Evolutionary conservation across 1,140 invertebrate species (phyloP).

Genomic region (Scaptodrosophila lebanonensis): DNA sequence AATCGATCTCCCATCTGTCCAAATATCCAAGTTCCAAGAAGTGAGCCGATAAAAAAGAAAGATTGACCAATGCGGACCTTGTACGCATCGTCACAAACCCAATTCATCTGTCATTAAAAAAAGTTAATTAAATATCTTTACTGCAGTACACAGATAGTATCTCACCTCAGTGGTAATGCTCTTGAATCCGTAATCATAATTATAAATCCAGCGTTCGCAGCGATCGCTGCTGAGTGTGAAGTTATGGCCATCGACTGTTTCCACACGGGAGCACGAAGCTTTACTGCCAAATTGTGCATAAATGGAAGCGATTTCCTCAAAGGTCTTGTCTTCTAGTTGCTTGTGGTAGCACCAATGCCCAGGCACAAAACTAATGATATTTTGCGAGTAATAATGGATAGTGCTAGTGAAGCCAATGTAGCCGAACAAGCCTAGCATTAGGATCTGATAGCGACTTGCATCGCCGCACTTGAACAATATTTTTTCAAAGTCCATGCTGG

Average conservation of each 20-base stretch:
- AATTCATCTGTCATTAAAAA: conserved; percentile 77
- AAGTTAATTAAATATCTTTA: neutral
- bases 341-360: conserved; percentile 76
- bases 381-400: conserved; percentile 80
- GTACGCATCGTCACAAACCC: conserved; percentile 81
- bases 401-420: conserved; percentile 78
- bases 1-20: conserved; percentile 79
- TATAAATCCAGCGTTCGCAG: conserved; percentile 78
- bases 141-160: neutral
- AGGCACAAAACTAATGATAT: conserved; percentile 78
- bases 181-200: conserved; percentile 77
- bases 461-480: conserved; percentile 80
- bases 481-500: conserved; percentile 80
- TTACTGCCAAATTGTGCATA: too few species aligned
- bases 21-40: conserved; percentile 79
- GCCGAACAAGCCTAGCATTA: conserved; percentile 79
- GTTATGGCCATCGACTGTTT: conserved; percentile 25
- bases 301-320: conserved; percentile 49
- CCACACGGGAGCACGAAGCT: conserved; percentile 59
- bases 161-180: conserved; percentile 80
- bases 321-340: conserved; percentile 45
- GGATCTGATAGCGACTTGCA: conserved; percentile 80
- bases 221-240: conserved; percentile 38
- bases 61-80: conserved; percentile 79
- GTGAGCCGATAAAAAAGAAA: conserved; percentile 80